These are phyloP conservation scores for Pentalonia nigronervosa DNA, from an alignment of 1,140 invertebrate genomes.

Conservation along the genomic window DNA sequence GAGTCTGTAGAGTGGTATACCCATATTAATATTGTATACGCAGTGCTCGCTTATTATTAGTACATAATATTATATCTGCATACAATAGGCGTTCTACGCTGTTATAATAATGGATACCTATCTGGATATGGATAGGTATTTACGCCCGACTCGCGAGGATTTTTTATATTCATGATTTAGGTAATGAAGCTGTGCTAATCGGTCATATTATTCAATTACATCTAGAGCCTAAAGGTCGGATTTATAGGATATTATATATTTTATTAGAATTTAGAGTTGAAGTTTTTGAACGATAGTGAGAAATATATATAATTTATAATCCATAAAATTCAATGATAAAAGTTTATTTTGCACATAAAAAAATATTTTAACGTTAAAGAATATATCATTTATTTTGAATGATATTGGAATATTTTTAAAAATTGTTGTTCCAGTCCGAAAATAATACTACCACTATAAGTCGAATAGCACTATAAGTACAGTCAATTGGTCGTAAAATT, in stretches of 20 bases:
- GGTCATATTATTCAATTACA: too few species aligned
- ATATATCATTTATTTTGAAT: too few species aligned
- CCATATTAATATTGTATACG: neutral
- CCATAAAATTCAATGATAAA: neutral
- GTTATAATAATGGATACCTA: neutral
- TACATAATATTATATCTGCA: neutral
- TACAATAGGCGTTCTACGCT: neutral
- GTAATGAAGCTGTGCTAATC: neutral
- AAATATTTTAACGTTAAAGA: too few species aligned
- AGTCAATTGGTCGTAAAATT: too few species aligned
- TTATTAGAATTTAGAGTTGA: neutral
- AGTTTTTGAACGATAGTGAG: neutral
- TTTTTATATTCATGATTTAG: neutral
- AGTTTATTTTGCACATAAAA: neutral
- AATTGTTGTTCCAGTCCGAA: too few species aligned
- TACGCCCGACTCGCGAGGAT: too few species aligned
- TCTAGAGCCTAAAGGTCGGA: accelerated
- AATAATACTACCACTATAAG: too few species aligned
- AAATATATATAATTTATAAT: neutral
- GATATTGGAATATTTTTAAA: too few species aligned
- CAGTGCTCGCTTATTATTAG: neutral
- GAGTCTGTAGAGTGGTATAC: neutral
- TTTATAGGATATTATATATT: neutral
- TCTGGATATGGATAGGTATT: neutral
- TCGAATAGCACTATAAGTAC: too few species aligned